phyloP scores from a whole-genome alignment of 2,113 vertebrate genomes.

The Peromyscus polionotus region DNA sequence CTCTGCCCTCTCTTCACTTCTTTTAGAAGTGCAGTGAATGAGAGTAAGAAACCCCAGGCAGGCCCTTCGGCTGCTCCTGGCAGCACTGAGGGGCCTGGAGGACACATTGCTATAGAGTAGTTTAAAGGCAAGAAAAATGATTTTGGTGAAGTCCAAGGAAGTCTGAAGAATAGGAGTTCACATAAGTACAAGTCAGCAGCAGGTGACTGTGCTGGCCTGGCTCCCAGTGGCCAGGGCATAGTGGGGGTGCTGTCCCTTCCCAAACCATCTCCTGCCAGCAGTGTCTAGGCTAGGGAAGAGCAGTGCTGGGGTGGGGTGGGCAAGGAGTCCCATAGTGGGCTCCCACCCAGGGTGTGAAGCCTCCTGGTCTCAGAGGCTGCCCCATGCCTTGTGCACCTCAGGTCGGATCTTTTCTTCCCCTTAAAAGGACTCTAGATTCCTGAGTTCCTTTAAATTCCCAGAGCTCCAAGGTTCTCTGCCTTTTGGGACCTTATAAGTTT shows the following conservation, averaged over 20 bases:
- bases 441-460: neutral
- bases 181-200: fast-evolving
- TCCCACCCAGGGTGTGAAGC: too few species aligned
- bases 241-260: neutral
- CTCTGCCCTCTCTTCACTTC: neutral
- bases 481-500: neutral
- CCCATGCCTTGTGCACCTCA: neutral
- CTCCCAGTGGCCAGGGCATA: neutral
- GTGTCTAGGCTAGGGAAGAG: neutral
- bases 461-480: neutral
- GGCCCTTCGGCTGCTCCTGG: neutral
- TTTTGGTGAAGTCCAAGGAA: neutral
- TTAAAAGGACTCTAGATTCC: neutral
- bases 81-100: neutral
- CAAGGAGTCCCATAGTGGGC: neutral
- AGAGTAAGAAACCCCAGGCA: neutral
- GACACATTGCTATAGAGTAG: neutral
- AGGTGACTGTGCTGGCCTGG: neutral
- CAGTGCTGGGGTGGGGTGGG: neutral
- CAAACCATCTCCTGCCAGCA: neutral
- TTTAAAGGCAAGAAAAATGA: neutral
- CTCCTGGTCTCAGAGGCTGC: neutral
- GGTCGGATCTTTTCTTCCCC: neutral
- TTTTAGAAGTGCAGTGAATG: neutral
- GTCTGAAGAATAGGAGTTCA: neutral